A percentile compares a stretch with the other conserved stretches of the same genome.
Conservation (phyloP, 1,140 invertebrate species). For the Drosophila subpulchrella region DNA sequence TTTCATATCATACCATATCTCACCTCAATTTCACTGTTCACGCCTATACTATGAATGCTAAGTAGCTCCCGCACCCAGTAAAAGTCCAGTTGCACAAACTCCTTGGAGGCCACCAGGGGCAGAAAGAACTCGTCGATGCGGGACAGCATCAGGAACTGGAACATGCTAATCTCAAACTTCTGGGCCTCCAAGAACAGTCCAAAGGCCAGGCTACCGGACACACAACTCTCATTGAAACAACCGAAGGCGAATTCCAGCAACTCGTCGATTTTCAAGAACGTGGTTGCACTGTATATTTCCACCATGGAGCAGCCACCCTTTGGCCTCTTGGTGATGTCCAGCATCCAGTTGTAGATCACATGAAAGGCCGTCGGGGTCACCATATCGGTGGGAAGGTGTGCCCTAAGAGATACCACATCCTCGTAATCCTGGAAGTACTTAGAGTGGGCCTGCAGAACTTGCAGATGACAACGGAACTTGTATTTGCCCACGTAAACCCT, state of each 20-base stretch:
- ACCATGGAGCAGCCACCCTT: constrained; percentile 14
- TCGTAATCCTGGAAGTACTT: constrained; percentile 15
- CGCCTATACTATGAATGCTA: constrained; percentile 89
- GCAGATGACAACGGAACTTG: constrained; percentile 44
- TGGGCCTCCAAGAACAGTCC: constrained; percentile 88
- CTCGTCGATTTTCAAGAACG: constrained; percentile 87
- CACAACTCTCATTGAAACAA: constrained; percentile 89
- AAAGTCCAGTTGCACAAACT: constrained; percentile 88
- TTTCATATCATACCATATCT: neutral
- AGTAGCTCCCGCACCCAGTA: constrained; percentile 88
- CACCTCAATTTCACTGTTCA: constrained; percentile 87
- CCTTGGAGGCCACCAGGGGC: constrained; percentile 9
- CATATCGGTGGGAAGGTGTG: constrained; percentile 44
- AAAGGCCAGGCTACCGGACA: constrained; percentile 90
- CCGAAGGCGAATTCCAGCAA: constrained; percentile 88
- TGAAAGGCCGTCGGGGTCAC: constrained; percentile 88
- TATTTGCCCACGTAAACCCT: constrained; percentile 28
- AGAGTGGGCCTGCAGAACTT: constrained; percentile 35
- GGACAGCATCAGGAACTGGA: constrained; percentile 88
- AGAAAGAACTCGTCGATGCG: constrained; percentile 77
- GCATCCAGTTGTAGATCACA: constrained; percentile 91
- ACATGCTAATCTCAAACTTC: constrained; percentile 46
- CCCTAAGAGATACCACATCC: neutral
- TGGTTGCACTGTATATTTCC: constrained; percentile 88
- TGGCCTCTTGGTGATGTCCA: constrained; percentile 86